Percentiles rank a stretch among this genome's conserved stretches.
Evolutionary conservation across 2,113 vertebrate species (phyloP).

Genomic region (Leuciscus idus): DNA sequence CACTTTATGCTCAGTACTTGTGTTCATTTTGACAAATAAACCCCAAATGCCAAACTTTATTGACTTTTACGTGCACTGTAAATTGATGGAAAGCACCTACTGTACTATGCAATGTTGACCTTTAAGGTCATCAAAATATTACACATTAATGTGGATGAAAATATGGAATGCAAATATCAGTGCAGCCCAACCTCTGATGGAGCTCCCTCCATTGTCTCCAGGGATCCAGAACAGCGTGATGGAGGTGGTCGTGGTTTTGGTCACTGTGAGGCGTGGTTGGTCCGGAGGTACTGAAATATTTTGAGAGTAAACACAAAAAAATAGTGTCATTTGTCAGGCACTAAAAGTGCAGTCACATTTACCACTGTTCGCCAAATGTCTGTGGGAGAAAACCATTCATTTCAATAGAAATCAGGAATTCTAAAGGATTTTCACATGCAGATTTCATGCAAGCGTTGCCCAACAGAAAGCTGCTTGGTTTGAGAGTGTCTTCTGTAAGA

Average conservation of each 20-base stretch:
- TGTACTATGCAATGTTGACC: neutral
- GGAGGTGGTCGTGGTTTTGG: slow-evolving; percentile 97
- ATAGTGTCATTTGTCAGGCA: neutral
- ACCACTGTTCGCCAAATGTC: neutral
- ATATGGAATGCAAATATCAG: neutral
- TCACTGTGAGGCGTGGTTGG: slow-evolving; percentile 96
- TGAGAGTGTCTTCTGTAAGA: neutral
- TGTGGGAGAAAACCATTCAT: neutral
- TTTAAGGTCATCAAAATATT: slow-evolving; percentile 6
- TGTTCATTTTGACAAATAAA: neutral
- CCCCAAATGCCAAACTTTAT: neutral
- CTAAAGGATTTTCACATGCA: neutral
- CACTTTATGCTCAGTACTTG: neutral
- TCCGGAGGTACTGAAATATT: slow-evolving; percentile 89
- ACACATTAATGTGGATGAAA: neutral
- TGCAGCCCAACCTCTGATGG: slow-evolving; percentile 89
- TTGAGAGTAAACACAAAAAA: neutral
- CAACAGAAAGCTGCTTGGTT: neutral
- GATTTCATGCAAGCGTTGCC: neutral
- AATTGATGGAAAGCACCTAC: neutral
- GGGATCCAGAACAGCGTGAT: slow-evolving; percentile 98
- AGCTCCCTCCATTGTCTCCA: slow-evolving; percentile 97
- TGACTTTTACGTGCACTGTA: neutral
- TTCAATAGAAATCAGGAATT: neutral
- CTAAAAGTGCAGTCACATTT: neutral